A percentile compares a stretch with the other conserved stretches of the same genome.
These are phyloP conservation scores for Mimumesa dahlbomi DNA, from an alignment of 2,888 invertebrate species.

Conservation along the genomic window DNA sequence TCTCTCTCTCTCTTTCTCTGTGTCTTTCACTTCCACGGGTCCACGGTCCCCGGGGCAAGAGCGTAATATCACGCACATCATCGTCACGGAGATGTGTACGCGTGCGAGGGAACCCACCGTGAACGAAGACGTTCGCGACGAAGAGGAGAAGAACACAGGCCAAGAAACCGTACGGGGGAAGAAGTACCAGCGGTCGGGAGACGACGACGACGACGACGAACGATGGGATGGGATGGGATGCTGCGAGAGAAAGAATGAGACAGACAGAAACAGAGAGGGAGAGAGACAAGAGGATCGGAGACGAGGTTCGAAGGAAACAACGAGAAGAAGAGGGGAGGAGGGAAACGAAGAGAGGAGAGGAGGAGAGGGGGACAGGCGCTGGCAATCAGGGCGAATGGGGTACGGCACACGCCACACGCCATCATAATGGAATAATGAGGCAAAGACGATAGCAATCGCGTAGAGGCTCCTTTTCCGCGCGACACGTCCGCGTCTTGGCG, in stretches of 20 bases:
- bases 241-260: background rate
- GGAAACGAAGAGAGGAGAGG: constrained; percentile 1
- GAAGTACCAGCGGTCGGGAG: too few species aligned
- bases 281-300: constrained; percentile 26
- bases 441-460: constrained; percentile 78
- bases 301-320: constrained; percentile 30
- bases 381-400: constrained; percentile 71
- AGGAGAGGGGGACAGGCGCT: constrained; percentile 44
- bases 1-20: constrained; percentile 18
- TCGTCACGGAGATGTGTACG: constrained; percentile 67
- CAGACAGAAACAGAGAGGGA: constrained; percentile 5
- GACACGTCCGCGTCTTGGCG: constrained; percentile 57
- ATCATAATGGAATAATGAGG: constrained; percentile 79
- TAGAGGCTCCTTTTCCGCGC: constrained; percentile 74
- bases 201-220: constrained; percentile 4
- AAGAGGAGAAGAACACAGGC: background rate
- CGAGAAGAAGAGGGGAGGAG: constrained; percentile 14
- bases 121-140: background rate
- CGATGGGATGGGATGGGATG: background rate
- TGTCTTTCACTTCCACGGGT: constrained; percentile 24
- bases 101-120: background rate
- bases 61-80: constrained; percentile 72
- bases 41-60: constrained; percentile 57
- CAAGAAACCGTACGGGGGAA: too few species aligned
- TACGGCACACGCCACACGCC: constrained; percentile 79